Base-by-base conservation (phyloP, 53 echinoderm and acorn worm species). In the Henricia sp. region DNA sequence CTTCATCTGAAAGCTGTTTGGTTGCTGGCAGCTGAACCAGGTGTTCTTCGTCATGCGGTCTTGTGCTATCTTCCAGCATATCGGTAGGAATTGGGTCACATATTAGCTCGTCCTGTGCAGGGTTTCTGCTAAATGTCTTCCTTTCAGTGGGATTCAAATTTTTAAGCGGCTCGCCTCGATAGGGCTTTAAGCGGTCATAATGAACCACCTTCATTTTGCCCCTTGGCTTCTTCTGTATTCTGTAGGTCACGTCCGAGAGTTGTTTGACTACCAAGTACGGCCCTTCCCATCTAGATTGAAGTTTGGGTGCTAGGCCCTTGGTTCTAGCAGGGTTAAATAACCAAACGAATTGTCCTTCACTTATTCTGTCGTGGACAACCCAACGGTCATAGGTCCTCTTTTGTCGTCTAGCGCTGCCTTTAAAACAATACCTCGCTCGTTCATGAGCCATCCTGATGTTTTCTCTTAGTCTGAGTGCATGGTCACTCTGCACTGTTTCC, bases 331-430 rank as follows among this genome's bases (percentile, higher is more conserved):
- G 10, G 11, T 55, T 55, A 55, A 19, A 23, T 23, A 55, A 23
- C 56, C 56, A 55, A 4, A 72, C 51, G 25, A 72, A 72, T n/a
- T 28, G 27, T 4, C 60, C 77, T 25, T 55, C 39, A 25, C 21
- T 27, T 23, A 77, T 11, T 11, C n/a, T 56, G 12, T 62, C 40
- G 21, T 62, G 25, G 36, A 39, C 40, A 6, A 62, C 58, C 20
- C 25, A 16, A 4, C 42, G 40, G 43, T 78, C 78, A 20, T 78
- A 78, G 1, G 21, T 62, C 27, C 26, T 78, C 41, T 78, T 78
- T 63, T 78, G 78, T 21, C 82, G 65, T 28, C 66, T 82, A 65
- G 67, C 55, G 24, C 82, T 82, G 30, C 50, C 25, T 6, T 67
- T 82, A 1, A 82, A 27, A 5, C 46, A 65, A 16, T 20, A 1